Evolutionary conservation across 2,113 vertebrate species (phyloP).

Genomic region (Seriola quinqueradiata): DNA sequence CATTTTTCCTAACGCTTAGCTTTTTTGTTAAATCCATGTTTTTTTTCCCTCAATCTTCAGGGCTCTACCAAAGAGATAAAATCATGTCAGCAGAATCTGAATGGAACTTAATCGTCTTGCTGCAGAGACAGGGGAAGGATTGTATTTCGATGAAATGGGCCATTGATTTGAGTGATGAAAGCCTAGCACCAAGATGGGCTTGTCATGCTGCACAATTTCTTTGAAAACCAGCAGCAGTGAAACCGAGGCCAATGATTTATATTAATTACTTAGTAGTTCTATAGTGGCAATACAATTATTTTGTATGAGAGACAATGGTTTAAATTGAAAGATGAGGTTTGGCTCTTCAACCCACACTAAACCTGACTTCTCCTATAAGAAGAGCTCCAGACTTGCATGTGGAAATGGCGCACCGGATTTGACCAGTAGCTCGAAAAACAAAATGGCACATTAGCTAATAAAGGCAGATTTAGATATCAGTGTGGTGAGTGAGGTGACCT

Average conservation of each 20-base stretch:
- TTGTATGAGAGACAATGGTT: constrained; percentile 32
- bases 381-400: not conserved
- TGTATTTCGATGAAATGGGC: constrained; percentile 81
- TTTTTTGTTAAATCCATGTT: constrained; percentile 27
- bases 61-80: constrained; percentile 55
- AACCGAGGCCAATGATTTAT: constrained; percentile 50
- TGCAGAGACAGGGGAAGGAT: constrained; percentile 74
- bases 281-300: constrained; percentile 27
- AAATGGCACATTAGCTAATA: constrained; percentile 23
- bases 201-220: constrained; percentile 63
- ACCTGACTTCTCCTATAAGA: not conserved
- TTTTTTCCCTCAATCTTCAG: constrained; percentile 32
- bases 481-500: constrained; percentile 70
- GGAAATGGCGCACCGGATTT: constrained; percentile 1
- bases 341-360: constrained; percentile 5
- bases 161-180: constrained; percentile 85
- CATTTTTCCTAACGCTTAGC: not conserved
- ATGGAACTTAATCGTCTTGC: constrained; percentile 65
- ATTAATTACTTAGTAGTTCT: constrained; percentile 52
- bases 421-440: constrained; percentile 1
- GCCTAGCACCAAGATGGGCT: constrained; percentile 51
- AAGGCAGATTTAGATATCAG: constrained; percentile 57
- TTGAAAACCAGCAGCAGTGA: constrained; percentile 44
- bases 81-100: constrained; percentile 73
- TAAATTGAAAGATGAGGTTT: constrained; percentile 26